Conservation (phyloP, 2,888 invertebrate species). For the Dryobotodes eremita region DNA sequence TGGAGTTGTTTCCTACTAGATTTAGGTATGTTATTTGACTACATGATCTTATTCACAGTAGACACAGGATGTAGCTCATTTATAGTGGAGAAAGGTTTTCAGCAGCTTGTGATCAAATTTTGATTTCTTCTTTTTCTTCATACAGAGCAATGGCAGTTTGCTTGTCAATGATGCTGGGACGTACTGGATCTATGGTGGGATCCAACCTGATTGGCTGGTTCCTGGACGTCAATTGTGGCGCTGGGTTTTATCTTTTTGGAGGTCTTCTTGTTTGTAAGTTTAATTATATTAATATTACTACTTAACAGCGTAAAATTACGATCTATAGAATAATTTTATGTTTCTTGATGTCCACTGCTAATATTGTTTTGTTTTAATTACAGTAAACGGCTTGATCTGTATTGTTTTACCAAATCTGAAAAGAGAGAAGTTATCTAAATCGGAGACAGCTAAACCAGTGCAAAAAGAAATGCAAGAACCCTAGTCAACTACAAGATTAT, state of each 20-base stretch:
- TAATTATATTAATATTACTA: neutral
- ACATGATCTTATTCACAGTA: neutral
- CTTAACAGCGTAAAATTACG: neutral
- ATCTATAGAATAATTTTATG: neutral
- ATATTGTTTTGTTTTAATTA: constrained; percentile 54
- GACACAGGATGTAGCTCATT: no score
- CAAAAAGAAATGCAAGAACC: constrained; percentile 26
- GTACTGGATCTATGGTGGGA: constrained; percentile 92
- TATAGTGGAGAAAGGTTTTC: no score
- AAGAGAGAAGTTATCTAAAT: constrained; percentile 64
- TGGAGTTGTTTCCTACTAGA: constrained; percentile 91
- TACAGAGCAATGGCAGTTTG: constrained; percentile 92
- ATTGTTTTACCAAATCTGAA: constrained; percentile 81
- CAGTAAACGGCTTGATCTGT: constrained; percentile 83
- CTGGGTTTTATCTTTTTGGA: constrained; percentile 92
- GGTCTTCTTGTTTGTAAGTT: constrained; percentile 85
- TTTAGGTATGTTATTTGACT: constrained; percentile 75
- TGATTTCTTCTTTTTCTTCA: neutral
- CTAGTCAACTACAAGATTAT: neutral
- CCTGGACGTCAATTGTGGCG: constrained; percentile 91
- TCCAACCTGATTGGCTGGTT: constrained; percentile 92
- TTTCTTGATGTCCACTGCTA: neutral
- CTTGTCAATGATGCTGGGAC: constrained; percentile 91
- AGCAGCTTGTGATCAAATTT: neutral
- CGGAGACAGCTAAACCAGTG: neutral